Percentiles rank a stretch among this genome's conserved stretches.
Conservation (phyloP, 2,797 vertebrate species). For the Morelia viridis region DNA sequence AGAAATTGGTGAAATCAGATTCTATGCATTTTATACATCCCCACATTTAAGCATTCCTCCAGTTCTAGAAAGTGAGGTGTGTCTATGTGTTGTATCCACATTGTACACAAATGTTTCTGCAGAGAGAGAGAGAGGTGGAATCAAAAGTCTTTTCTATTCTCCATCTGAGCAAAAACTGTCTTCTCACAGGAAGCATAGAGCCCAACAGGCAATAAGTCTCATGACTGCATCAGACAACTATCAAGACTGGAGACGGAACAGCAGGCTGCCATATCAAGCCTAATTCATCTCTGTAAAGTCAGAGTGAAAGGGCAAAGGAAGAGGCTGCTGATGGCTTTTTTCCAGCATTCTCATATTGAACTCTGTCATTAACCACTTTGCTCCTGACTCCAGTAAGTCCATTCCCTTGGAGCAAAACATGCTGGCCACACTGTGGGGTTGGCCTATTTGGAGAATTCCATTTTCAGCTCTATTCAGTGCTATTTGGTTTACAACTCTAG, state of each 20-base stretch:
- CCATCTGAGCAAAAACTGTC: not conserved
- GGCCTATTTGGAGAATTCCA: slow-evolving; percentile 11
- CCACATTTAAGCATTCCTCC: not conserved
- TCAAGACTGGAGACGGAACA: slow-evolving; percentile 34
- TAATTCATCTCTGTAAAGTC: slow-evolving; percentile 40
- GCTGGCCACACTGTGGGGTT: not conserved
- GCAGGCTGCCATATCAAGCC: not conserved
- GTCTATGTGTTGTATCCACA: not conserved
- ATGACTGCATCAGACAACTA: slow-evolving; percentile 11
- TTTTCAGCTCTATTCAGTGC: slow-evolving; percentile 1
- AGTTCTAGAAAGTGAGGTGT: not conserved
- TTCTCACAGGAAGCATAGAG: not conserved
- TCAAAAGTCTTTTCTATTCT: not conserved
- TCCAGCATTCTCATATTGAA: slow-evolving; percentile 25
- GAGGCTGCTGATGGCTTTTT: slow-evolving; percentile 38
- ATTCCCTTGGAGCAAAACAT: not conserved
- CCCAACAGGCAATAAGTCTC: slow-evolving; percentile 7
- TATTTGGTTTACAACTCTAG: not conserved
- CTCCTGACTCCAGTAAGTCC: slow-evolving; percentile 6
- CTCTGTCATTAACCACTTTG: slow-evolving; percentile 35
- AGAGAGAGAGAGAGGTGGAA: not conserved
- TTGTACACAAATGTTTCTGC: not conserved
- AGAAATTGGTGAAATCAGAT: not conserved
- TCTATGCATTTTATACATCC: not conserved
- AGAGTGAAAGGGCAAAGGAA: slow-evolving; percentile 20